Percentiles rank a stretch among this genome's conserved stretches.
These are phyloP conservation scores for Drosophila borborema DNA, from an alignment of 2,888 invertebrate species.

Conservation along the genomic window DNA sequence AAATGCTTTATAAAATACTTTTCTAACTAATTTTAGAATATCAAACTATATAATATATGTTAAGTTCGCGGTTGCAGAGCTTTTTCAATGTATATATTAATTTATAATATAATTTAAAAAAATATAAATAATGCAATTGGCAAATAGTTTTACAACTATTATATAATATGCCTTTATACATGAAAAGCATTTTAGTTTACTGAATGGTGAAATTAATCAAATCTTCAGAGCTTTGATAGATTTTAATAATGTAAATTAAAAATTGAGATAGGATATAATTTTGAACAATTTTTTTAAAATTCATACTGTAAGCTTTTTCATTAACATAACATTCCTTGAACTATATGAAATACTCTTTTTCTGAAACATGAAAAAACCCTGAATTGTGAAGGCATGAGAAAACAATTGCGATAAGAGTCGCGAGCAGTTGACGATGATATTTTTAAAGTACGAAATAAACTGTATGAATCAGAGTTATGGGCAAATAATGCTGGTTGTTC, in stretches of 20 bases:
- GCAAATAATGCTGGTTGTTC: background rate
- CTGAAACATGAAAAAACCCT: conserved; percentile 1
- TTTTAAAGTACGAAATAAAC: background rate
- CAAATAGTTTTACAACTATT: background rate
- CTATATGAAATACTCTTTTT: background rate
- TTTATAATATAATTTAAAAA: background rate
- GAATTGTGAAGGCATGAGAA: background rate
- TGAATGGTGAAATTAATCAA: too few species aligned
- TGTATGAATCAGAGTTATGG: conserved; percentile 17
- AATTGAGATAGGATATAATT: too few species aligned
- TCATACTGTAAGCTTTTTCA: background rate
- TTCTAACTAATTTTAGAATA: too few species aligned
- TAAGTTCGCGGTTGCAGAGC: background rate
- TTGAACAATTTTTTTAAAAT: too few species aligned
- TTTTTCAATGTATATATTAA: background rate
- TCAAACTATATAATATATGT: background rate
- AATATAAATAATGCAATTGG: background rate
- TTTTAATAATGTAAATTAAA: too few species aligned
- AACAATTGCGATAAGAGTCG: conserved; percentile 19
- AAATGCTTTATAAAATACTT: too few species aligned
- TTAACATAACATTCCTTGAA: too few species aligned
- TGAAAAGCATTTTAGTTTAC: background rate
- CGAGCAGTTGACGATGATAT: background rate
- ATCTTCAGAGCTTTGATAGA: too few species aligned
- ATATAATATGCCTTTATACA: background rate